Conservation (phyloP, 2,888 invertebrate species). For the Cerceris rybyensis region DNA sequence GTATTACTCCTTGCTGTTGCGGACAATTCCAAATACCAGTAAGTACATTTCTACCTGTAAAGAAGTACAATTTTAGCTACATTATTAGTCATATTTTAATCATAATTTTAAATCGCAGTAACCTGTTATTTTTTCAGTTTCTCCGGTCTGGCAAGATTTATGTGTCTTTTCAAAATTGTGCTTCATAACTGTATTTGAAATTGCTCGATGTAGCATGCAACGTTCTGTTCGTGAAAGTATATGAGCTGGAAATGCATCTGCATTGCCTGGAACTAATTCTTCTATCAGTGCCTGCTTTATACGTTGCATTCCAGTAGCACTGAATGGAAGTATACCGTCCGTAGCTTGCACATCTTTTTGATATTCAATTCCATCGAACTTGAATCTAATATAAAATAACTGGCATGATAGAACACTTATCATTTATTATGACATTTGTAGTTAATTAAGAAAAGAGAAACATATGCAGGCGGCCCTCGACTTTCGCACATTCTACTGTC, state of each 20-base stretch:
- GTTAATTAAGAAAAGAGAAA: background rate
- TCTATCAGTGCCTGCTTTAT: slow-evolving; percentile 71
- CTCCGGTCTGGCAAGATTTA: slow-evolving; percentile 58
- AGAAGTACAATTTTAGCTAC: background rate
- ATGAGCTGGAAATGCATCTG: slow-evolving; percentile 64
- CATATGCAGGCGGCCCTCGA: too few species aligned
- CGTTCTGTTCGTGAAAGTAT: slow-evolving; percentile 69
- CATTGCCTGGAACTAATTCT: slow-evolving; percentile 71
- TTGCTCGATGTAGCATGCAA: slow-evolving; percentile 72
- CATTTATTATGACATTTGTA: background rate
- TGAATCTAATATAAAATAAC: slow-evolving; percentile 61
- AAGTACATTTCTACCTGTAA: slow-evolving; percentile 56
- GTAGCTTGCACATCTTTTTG: slow-evolving; percentile 52
- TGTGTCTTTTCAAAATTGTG: slow-evolving; percentile 45
- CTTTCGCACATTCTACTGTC: too few species aligned
- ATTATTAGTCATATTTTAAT: background rate
- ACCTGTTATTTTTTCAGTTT: slow-evolving; percentile 68
- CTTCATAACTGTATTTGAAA: slow-evolving; percentile 74
- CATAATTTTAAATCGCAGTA: slow-evolving; percentile 12
- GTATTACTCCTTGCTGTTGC: slow-evolving; percentile 86
- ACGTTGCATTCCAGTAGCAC: slow-evolving; percentile 69
- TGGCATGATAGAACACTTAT: background rate
- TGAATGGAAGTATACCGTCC: slow-evolving; percentile 69
- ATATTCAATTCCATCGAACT: slow-evolving; percentile 73
- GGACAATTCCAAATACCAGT: slow-evolving; percentile 84